Percentiles rank a stretch among this genome's conserved stretches.
Conservation (phyloP, 2,797 vertebrate genomes). For the Stomatorhinus walkeri region DNA sequence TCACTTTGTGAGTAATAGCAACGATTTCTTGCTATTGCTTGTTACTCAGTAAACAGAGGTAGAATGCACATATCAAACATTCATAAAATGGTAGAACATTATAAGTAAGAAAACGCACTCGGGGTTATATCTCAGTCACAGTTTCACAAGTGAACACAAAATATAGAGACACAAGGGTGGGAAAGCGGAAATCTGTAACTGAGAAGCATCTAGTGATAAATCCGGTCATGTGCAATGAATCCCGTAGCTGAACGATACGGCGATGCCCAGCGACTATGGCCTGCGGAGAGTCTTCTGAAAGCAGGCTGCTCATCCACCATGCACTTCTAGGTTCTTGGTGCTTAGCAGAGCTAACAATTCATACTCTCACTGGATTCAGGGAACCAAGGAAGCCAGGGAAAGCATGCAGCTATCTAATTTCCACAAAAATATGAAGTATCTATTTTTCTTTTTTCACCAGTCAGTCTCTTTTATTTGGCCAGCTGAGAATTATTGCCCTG, state of each 20-base stretch:
- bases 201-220: not conserved
- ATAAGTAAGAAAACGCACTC: not conserved
- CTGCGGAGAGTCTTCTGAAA: not conserved
- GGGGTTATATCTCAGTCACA: not conserved
- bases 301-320: not conserved
- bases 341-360: not conserved
- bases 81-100: not conserved
- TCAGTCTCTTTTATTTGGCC: not conserved
- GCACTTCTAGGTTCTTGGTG: not conserved
- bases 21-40: not conserved
- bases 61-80: not conserved
- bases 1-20: not conserved
- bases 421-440: not conserved
- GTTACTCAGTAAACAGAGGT: not conserved
- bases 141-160: not conserved
- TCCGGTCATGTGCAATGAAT: not conserved
- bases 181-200: not conserved
- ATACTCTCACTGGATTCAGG: not conserved
- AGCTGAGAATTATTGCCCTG: not conserved
- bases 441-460: not conserved
- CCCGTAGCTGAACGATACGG: not conserved
- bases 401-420: constrained; percentile 1
- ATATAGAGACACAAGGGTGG: not conserved
- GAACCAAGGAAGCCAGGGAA: not conserved
- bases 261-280: not conserved